These are phyloP conservation scores for Bombus consobrinus DNA, from an alignment of 1,140 invertebrate genomes.

Conservation along the genomic window DNA sequence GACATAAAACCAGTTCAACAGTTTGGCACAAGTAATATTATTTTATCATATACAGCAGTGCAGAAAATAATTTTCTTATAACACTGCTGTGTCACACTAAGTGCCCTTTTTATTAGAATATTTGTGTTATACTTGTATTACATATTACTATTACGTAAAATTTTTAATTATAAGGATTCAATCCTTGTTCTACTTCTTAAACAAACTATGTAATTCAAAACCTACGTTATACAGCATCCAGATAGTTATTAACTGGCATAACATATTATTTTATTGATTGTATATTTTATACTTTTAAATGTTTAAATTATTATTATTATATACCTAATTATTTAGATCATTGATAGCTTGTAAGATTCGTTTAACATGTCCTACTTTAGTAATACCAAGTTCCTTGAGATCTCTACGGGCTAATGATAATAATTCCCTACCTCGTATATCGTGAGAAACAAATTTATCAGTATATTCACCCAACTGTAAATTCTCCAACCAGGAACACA, in stretches of 20 bases:
- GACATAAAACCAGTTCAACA: conserved; percentile 18
- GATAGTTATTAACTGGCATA: conserved; percentile 22
- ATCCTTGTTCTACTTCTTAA: not conserved
- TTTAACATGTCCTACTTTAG: conserved; percentile 97
- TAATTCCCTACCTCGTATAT: conserved; percentile 95
- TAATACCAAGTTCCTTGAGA: conserved; percentile 94
- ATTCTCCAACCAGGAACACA: conserved; percentile 93
- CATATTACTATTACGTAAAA: not conserved
- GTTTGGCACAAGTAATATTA: conserved; percentile 51
- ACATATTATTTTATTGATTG: conserved; percentile 30
- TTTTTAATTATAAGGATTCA: not conserved
- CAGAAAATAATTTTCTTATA: conserved; percentile 20
- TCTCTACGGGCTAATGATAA: conserved; percentile 92
- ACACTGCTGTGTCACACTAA: conserved; percentile 4
- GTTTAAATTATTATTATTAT: conserved; percentile 11
- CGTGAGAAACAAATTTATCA: conserved; percentile 93
- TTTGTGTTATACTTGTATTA: not conserved
- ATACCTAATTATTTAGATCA: conserved; percentile 86
- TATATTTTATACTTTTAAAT: conserved; percentile 33
- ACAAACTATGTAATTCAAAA: not conserved
- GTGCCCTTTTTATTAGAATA: conserved; percentile 23
- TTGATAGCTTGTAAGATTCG: conserved; percentile 96
- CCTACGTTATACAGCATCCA: not conserved
- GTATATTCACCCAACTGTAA: conserved; percentile 94
- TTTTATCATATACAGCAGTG: conserved; percentile 11